A percentile compares a stretch with the other conserved stretches of the same genome.
These are phyloP conservation scores for Drosophila pruinosa DNA, from an alignment of 1,140 invertebrate genomes.

Conservation along the genomic window DNA sequence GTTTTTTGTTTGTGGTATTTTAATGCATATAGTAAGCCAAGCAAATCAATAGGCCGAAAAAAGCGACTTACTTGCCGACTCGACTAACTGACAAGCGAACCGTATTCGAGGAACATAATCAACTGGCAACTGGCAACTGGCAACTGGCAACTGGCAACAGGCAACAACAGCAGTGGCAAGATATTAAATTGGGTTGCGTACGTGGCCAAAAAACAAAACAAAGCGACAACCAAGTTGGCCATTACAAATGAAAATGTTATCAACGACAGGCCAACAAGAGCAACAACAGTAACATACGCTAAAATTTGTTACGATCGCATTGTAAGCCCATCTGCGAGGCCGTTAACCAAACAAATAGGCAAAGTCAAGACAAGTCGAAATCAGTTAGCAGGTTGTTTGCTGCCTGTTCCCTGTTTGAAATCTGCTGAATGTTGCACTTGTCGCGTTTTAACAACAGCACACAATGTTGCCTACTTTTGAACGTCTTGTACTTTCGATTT, in stretches of 20 bases:
- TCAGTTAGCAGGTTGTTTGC: conserved; percentile 13
- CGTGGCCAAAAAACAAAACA: conserved; percentile 7
- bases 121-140: conserved; percentile 37
- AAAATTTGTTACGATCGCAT: conserved; percentile 65
- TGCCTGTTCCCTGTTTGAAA: conserved; percentile 33
- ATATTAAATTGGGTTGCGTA: conserved; percentile 72
- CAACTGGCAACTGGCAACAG: conserved; percentile 18
- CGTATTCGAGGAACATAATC: conserved; percentile 59
- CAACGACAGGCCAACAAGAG: conserved; percentile 55
- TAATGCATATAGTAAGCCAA: conserved; percentile 55
- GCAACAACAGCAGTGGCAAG: conserved; percentile 11
- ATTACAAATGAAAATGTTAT: conserved; percentile 63
- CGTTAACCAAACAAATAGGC: conserved; percentile 53
- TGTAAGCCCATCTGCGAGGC: conserved; percentile 60
- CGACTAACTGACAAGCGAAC: conserved; percentile 52
- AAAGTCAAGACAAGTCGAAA: conserved; percentile 35
- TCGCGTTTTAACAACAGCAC: conserved; percentile 60
- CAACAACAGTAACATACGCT: conserved; percentile 30
- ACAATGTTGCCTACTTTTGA: conserved; percentile 70
- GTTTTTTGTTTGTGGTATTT: conserved; percentile 58
- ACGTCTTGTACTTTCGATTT: conserved; percentile 75
- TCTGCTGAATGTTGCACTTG: conserved; percentile 71
- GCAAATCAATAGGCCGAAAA: conserved; percentile 49
- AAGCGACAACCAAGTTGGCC: not conserved
- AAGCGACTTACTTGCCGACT: conserved; percentile 11